Base-by-base conservation (phyloP, 2,113 vertebrate species). In the Boulengerochromis microlepis region DNA sequence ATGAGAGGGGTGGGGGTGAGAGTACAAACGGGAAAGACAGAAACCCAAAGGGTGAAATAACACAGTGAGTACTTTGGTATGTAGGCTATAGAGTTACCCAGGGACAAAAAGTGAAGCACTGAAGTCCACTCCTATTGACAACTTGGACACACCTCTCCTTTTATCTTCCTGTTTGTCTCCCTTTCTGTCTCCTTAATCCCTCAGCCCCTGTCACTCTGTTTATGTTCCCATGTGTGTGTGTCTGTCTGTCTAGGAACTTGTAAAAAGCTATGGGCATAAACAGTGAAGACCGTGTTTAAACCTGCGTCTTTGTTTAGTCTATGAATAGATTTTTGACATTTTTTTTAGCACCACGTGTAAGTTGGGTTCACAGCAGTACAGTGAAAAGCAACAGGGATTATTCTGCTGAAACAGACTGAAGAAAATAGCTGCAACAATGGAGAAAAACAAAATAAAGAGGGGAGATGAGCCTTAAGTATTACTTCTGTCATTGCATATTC, bases 51-150 rank as follows among this genome's bases (percentile, higher is more conserved):
- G 59, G 71, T 82, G 40, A 69, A 83, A 59, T 83, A 89, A 86
- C 82, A 82, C 10, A 74, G 61, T 82, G 81, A 90, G 81, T 31
- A 7, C 80, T 85, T 82, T 87, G 94, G 93, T 91, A 94, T 93
- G 92, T 82, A 38, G 85, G 66, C 90, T 93, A 93, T 95, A 91
- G 87, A 93, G 88, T 95, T 94, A 91, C 90, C 91, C 45, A 9
- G 61, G 57, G 81, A 92, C 90, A 92, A 85, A 91, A 89, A 87
- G 91, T 82, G 40, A 74, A 84, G 88, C 84, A 9, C 31, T 74
- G 84, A 90, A n/a, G 89, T 92, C 82, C 38, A 86, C 87, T 92
- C 85, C 89, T 86, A 87, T 84, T 87, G 91, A 91, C 78, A 69
- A 66, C 33, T 61, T 54, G 5, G 91, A 91, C 93, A 92, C 91